These are phyloP conservation scores for Tapera naevia DNA, from an alignment of 2,797 vertebrate genomes.

Conservation along the genomic window DNA sequence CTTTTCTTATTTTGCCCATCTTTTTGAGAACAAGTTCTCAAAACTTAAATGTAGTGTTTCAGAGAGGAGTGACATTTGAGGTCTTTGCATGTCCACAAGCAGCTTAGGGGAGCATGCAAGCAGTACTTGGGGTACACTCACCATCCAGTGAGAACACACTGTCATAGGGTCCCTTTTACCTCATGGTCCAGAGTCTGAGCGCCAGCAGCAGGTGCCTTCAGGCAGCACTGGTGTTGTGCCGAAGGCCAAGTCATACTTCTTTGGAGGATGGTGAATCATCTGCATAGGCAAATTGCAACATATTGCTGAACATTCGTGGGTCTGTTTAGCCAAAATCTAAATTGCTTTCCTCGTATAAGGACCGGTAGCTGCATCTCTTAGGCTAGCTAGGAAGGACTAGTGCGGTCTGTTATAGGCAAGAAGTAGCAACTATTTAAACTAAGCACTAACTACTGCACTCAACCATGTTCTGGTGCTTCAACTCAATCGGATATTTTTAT, in stretches of 20 bases:
- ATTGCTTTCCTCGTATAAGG: background rate
- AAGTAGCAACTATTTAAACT: background rate
- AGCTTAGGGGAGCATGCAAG: background rate
- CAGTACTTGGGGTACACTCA: background rate
- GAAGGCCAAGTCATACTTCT: background rate
- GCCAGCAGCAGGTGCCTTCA: fast-evolving
- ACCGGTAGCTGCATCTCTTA: background rate
- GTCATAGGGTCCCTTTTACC: background rate
- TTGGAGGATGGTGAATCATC: background rate
- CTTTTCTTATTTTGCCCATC: background rate
- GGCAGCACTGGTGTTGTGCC: background rate
- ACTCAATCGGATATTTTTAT: no score
- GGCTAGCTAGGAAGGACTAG: background rate
- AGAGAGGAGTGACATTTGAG: background rate
- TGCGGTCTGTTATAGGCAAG: background rate
- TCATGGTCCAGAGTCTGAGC: background rate
- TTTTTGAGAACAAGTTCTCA: background rate
- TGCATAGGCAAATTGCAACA: background rate
- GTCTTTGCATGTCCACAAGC: fast-evolving
- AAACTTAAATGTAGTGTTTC: background rate
- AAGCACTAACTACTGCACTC: background rate
- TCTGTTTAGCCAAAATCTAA: background rate
- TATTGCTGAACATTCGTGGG: background rate
- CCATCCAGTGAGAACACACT: fast-evolving
- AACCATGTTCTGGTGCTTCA: background rate